Base-by-base conservation (phyloP, 1,140 invertebrate genomes). In the Scaptomyza hsui region DNA sequence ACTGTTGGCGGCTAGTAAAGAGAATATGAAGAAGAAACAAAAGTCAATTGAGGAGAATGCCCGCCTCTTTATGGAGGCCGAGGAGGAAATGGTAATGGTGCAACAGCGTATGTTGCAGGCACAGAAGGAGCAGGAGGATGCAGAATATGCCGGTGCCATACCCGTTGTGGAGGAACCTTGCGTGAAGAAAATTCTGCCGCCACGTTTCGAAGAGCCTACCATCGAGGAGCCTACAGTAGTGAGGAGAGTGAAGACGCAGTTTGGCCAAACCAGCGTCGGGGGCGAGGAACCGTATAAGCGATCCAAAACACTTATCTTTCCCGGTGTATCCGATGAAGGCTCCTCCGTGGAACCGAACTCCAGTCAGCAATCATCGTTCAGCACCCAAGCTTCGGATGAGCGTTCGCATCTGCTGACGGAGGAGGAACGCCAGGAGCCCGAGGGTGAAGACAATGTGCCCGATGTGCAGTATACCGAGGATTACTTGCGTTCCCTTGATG, bases 401-500 rank as follows among this genome's bases (percentile, higher is more conserved):
- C 65, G 49, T 24, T 26, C 49, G 29, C n/a, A 16, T 0, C 60
- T 32, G 5, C 35, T 44, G 3, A 57, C 64, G 0, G 79, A 85
- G 51, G 64, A 75, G 13, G 83, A 88, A 15, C 89, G 89, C 4
- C 61, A 45, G 47, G 90, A 86, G 24, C 90, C 90, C 0, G 90
- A 91, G 52, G 89, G 89, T 5, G 89, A 89, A 24, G 90, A 91
- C 16, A 71, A 74, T 48, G 16, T 74, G 48, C 53, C 71, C 16
- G 68, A 77, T 48, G 56, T 74, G 10, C 74, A 91, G 56, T 91
- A 90, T 13, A 80, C 88, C 18, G 88, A 91, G 32, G 90, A 91
- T n/a, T 91, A 90, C 24, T 61, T 91, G 37, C 80, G 93, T 81
- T 93, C 93, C 68, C 92, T 94, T 75, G 93, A 94, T 69, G 93